Evolutionary conservation across 2,797 vertebrate species (phyloP), one percentile per base, ranked within the genome.

Genomic region (Alosa sapidissima): DNA sequence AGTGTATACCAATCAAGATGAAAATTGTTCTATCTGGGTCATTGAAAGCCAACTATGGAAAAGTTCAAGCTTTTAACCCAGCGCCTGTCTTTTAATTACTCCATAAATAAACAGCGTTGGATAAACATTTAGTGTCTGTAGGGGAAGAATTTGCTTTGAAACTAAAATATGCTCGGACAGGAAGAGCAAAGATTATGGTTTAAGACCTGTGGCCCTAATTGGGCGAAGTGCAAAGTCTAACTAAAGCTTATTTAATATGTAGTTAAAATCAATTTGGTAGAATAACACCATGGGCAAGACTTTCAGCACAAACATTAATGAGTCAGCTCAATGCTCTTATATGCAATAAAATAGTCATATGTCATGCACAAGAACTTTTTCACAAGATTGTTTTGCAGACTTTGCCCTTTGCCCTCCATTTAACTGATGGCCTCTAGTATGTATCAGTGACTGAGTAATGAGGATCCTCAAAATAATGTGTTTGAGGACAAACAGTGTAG

Each of bases 1-100:
- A 16, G 36, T 78, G 36, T 36, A 78, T 47, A 78, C 41, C 36
- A 78, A 45, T 78, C 36, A 14, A 75, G 68, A 33, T 19, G 33
- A 45, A 41, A 6, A 75, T 41, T 75, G 68, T 75, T 75, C 68
- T 75, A 16, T 75, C 68, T 41, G 68, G 68, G 68, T 41, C 36
- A 47, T 47, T 78, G 41, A n/a, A 47, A 78, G 36, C 36, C 72
- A 47, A 47, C 45, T 47, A 1, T 78, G 33, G 68, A 36, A 45
- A 75, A 41, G 36, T 41, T 41, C 33, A 75, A 16, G 68, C 68
- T 19, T 78, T 47, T 78, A 78, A 47, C 41, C 41, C 36, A 47
- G 1, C 9, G 72, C 41, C 72, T 75, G 33, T 45, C 13, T 41
- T 75, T 75, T 75, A 75, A 75, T 75, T 75, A 75, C 36, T 45